Evolutionary conservation across 2,888 invertebrate genomes (phyloP).

Genomic region (Drosophila mettleri): DNA sequence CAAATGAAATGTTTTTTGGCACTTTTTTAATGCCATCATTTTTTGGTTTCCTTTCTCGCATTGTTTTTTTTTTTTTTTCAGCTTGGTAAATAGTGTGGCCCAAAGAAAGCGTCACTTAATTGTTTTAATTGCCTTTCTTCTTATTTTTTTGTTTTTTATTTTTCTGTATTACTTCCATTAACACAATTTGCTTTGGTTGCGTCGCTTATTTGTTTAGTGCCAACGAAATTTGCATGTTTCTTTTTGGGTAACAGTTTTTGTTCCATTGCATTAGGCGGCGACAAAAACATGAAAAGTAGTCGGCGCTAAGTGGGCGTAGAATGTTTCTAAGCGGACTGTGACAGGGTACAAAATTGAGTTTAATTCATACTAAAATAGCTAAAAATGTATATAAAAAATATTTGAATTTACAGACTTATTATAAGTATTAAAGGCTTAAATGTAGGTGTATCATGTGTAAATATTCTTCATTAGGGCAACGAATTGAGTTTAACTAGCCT

Average conservation of each 20-base stretch:
- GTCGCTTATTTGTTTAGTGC: slow-evolving; percentile 56
- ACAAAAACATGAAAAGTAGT: slow-evolving; percentile 6
- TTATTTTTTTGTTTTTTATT: slow-evolving; percentile 2
- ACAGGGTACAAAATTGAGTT: background rate
- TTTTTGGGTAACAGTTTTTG: slow-evolving; percentile 32
- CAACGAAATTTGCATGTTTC: slow-evolving; percentile 52
- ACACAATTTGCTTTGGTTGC: slow-evolving; percentile 67
- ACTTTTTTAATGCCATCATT: slow-evolving; percentile 67
- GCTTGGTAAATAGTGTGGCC: slow-evolving; percentile 66
- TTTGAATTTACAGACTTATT: background rate
- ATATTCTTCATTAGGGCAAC: too few species aligned
- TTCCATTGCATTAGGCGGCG: slow-evolving; percentile 47
- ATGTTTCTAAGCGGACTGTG: too few species aligned
- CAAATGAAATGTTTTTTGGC: slow-evolving; percentile 64
- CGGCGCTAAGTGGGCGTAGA: background rate
- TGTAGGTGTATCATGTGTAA: too few species aligned
- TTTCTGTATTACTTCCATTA: slow-evolving; percentile 58
- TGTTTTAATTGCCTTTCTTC: slow-evolving; percentile 69
- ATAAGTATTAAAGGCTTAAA: too few species aligned
- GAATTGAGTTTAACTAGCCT: too few species aligned
- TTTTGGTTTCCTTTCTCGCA: slow-evolving; percentile 28
- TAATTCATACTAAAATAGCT: background rate
- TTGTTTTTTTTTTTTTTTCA: slow-evolving; percentile 4
- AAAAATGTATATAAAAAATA: background rate
- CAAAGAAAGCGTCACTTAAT: slow-evolving; percentile 63